Conservation (phyloP, 2,113 vertebrate genomes). For the Ochotona curzoniae region DNA sequence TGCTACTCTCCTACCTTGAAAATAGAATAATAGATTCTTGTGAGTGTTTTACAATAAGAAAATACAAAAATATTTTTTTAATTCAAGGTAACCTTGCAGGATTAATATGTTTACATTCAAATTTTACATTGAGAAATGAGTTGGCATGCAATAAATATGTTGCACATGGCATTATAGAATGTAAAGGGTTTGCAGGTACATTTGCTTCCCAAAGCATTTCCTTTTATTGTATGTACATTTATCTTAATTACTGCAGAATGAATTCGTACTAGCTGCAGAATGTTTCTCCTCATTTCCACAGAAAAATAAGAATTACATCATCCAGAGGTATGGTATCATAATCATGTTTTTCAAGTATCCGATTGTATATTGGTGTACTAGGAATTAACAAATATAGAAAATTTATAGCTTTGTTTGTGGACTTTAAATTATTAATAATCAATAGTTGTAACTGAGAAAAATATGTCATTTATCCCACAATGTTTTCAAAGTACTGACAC, state of each 20-base stretch:
- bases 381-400: neutral
- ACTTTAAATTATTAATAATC: neutral
- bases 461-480: neutral
- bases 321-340: neutral
- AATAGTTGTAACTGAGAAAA: neutral
- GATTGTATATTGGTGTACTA: neutral
- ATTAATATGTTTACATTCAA: neutral
- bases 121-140: neutral
- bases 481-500: neutral
- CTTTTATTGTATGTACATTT: neutral
- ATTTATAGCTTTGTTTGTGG: neutral
- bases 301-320: neutral
- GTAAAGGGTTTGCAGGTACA: neutral
- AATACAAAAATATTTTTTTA: neutral
- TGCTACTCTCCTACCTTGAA: too few relatives aligned
- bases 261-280: neutral
- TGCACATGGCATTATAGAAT: neutral
- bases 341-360: neutral
- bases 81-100: neutral
- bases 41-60: neutral
- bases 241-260: neutral
- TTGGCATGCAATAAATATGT: neutral
- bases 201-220: neutral
- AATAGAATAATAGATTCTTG: too few relatives aligned
- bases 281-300: neutral